Evolutionary conservation across 1,140 invertebrate genomes (phyloP).

Genomic region (Ceratosolen fusciceps): DNA sequence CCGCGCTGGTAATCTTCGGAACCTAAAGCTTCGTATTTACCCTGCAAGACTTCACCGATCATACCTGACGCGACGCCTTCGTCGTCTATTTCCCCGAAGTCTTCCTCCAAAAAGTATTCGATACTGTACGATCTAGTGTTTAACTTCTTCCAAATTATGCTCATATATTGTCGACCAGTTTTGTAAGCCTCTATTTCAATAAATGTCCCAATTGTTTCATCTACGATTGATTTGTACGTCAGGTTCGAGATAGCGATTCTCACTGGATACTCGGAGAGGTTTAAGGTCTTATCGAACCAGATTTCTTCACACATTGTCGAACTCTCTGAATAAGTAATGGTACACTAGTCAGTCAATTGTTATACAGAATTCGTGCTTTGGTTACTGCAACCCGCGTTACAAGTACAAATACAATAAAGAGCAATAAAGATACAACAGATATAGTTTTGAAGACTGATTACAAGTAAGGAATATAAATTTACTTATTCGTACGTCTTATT

Average conservation of each 20-base stretch:
- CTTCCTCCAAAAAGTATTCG: not conserved
- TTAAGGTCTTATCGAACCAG: constrained; percentile 11
- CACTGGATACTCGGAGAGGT: not conserved
- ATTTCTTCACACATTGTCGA: constrained; percentile 5
- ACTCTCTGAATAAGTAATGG: not conserved
- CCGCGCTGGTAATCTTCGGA: constrained; percentile 15
- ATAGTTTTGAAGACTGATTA: too few species aligned
- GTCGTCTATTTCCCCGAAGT: not conserved
- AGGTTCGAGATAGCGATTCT: not conserved
- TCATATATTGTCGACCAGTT: not conserved
- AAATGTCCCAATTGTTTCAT: not conserved
- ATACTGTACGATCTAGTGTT: not conserved
- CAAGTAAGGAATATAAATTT: too few species aligned
- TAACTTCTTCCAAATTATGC: constrained; percentile 17
- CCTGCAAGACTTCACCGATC: not conserved
- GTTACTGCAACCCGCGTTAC: too few species aligned
- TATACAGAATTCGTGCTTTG: too few species aligned
- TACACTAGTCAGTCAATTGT: too few species aligned
- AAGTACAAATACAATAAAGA: too few species aligned
- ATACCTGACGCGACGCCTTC: not conserved
- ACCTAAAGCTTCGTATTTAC: not conserved
- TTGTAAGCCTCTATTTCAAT: constrained; percentile 1
- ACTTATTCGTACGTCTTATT: too few species aligned
- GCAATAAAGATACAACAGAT: too few species aligned
- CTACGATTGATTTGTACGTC: not conserved